These are phyloP conservation scores for Calameuta filiformis DNA, from an alignment of 2,888 invertebrate species.

Conservation along the genomic window DNA sequence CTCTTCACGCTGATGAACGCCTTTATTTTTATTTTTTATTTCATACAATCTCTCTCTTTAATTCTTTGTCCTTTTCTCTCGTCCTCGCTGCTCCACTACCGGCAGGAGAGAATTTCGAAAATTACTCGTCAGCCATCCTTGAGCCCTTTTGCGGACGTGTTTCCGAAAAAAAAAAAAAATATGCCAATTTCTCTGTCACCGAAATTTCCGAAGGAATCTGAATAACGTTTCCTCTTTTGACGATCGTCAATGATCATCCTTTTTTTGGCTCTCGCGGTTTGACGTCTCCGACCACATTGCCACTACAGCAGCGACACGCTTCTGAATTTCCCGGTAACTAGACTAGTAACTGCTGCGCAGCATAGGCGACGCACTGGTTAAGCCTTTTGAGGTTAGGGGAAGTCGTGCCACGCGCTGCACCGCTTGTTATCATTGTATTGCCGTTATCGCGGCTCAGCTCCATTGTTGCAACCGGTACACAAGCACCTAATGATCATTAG, in stretches of 20 bases:
- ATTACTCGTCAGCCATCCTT: neutral
- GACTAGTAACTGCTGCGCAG: neutral
- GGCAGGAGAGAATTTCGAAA: neutral
- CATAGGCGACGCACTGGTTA: neutral
- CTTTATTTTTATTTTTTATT: neutral
- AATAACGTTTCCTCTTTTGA: neutral
- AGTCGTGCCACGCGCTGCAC: neutral
- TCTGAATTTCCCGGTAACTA: neutral
- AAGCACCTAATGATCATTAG: slow-evolving; percentile 16
- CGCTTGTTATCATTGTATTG: slow-evolving; percentile 3
- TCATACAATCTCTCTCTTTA: neutral
- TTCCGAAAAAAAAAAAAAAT: neutral
- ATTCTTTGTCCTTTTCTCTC: neutral
- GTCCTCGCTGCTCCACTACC: neutral
- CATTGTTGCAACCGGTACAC: neutral
- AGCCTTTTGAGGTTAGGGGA: neutral
- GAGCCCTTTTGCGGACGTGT: neutral
- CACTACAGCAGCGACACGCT: neutral
- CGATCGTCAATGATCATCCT: neutral
- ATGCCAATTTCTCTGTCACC: neutral
- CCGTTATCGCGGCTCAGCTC: neutral
- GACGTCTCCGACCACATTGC: neutral
- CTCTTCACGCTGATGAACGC: neutral
- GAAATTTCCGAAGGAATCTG: neutral
- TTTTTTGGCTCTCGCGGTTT: neutral